These are phyloP conservation scores for Chiloscyllium punctatum DNA, from an alignment of 2,797 vertebrate genomes.

Conservation along the genomic window DNA sequence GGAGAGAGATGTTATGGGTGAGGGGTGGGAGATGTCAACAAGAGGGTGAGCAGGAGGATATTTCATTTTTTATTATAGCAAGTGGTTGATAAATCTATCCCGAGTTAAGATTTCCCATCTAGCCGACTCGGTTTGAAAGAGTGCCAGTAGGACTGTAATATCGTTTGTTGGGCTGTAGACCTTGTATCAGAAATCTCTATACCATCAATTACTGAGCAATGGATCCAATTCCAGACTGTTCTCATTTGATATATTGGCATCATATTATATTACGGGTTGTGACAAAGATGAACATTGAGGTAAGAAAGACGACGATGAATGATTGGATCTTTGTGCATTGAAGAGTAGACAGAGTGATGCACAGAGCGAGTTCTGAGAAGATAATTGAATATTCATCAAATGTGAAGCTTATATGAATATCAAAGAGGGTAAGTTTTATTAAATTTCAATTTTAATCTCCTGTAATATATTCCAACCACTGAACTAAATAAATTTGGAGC, in stretches of 20 bases:
- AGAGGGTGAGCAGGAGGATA: no score
- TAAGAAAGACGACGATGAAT: not conserved
- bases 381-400: conserved; percentile 14
- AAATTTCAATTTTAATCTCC: not conserved
- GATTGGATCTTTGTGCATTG: no score
- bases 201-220: not conserved
- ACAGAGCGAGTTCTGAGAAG: not conserved
- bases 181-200: no score
- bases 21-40: no score
- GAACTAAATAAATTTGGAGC: not conserved
- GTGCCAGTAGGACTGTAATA: no score
- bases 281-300: not conserved
- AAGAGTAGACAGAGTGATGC: not conserved
- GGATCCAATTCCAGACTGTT: not conserved
- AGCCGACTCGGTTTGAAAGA: not conserved
- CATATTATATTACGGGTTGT: conserved; percentile 7
- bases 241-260: not conserved
- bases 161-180: not conserved
- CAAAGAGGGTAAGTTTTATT: not conserved
- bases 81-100: no score
- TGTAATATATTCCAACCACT: not conserved
- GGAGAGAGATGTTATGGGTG: no score
- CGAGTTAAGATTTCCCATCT: no score
- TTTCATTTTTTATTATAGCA: no score
- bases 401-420: not conserved